Conservation (phyloP, 2,797 vertebrate genomes). For the Diplodus sargus region DNA sequence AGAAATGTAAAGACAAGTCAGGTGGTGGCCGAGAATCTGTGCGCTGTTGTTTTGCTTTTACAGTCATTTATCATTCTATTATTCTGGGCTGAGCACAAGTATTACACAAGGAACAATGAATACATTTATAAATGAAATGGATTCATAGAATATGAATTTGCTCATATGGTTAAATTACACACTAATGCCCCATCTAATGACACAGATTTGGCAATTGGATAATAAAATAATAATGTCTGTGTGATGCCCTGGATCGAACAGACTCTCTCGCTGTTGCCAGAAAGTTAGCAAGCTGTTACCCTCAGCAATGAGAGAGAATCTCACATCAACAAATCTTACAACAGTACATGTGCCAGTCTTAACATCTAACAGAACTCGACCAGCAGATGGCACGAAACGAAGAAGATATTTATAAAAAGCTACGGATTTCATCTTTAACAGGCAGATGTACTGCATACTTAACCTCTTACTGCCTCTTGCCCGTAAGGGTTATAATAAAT, state of each 20-base stretch:
- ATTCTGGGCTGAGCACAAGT: neutral
- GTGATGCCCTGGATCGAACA: slow-evolving; percentile 18
- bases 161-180: neutral
- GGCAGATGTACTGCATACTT: neutral
- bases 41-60: neutral
- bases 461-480: slow-evolving; percentile 3
- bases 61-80: neutral
- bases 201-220: slow-evolving; percentile 16
- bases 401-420: neutral
- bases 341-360: slow-evolving; percentile 24
- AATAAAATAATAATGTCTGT: neutral
- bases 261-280: slow-evolving; percentile 7
- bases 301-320: slow-evolving; percentile 14
- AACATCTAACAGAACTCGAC: slow-evolving; percentile 14
- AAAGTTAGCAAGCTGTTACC: slow-evolving; percentile 25
- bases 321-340: slow-evolving; percentile 9
- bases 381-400: slow-evolving; percentile 26
- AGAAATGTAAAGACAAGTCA: neutral
- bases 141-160: neutral
- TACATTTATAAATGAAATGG: neutral
- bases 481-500: neutral
- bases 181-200: neutral
- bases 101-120: neutral
- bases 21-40: neutral
- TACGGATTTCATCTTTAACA: slow-evolving; percentile 12